Percentiles rank a stretch among this genome's conserved stretches.
These are phyloP conservation scores for Epinephelus moara DNA, from an alignment of 2,113 vertebrate species.

Conservation along the genomic window DNA sequence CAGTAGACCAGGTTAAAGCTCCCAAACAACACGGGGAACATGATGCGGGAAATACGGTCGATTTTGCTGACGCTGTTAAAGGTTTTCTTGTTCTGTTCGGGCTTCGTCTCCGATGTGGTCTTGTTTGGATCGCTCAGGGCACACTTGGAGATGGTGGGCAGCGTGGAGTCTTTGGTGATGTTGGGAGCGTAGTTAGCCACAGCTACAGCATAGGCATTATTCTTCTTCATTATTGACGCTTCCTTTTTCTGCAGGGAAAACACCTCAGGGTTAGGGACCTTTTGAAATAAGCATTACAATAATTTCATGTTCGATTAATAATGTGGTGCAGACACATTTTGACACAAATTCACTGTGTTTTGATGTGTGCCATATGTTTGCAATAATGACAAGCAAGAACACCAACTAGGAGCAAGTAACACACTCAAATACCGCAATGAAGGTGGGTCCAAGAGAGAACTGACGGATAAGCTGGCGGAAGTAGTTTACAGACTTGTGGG, in stretches of 20 bases:
- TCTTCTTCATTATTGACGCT: constrained; percentile 92
- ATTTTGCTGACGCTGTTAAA: constrained; percentile 99
- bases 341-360: no score
- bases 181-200: constrained; percentile 95
- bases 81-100: constrained; percentile 92
- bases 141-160: constrained; percentile 94
- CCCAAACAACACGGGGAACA: constrained; percentile 95
- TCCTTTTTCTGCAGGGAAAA: constrained; percentile 92
- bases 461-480: no score
- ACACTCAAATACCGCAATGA: no score
- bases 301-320: no score
- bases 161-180: constrained; percentile 91
- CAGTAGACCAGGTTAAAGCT: constrained; percentile 97
- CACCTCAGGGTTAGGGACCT: background rate
- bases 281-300: background rate
- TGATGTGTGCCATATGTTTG: no score
- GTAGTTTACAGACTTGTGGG: no score
- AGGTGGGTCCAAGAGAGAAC: no score
- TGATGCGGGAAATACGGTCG: constrained; percentile 96
- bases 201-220: constrained; percentile 95
- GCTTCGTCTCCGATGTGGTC: constrained; percentile 87
- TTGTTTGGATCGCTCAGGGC: constrained; percentile 87
- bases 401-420: no score
- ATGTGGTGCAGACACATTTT: no score
- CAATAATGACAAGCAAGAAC: no score